Conservation (phyloP, 2,113 vertebrate genomes). For the Platysteira castanea region DNA sequence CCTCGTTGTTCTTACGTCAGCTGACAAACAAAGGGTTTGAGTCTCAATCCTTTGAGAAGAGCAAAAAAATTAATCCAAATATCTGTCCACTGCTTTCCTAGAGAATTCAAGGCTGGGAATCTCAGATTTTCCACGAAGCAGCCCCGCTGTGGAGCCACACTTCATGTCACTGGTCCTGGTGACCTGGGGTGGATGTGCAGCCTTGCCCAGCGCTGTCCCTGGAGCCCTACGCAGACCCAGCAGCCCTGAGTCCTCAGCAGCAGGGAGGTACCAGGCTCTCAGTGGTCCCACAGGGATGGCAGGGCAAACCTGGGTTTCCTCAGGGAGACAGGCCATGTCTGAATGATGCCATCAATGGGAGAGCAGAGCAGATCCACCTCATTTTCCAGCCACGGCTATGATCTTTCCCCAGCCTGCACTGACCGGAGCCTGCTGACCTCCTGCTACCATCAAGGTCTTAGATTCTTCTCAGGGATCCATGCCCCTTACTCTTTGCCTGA, state of each 20-base stretch:
- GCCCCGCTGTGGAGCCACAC: rapidly evolving
- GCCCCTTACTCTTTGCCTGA: background rate
- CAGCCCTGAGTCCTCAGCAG: background rate
- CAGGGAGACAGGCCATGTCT: background rate
- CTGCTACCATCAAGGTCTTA: background rate
- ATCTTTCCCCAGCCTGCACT: rapidly evolving
- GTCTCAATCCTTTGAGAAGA: background rate
- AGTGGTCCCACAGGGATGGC: background rate
- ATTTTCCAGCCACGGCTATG: rapidly evolving
- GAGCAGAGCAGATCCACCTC: background rate
- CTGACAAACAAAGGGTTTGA: background rate
- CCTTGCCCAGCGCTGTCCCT: rapidly evolving
- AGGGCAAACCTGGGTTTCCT: background rate
- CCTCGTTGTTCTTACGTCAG: background rate
- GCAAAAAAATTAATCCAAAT: background rate
- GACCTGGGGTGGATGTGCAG: background rate
- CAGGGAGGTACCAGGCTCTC: background rate
- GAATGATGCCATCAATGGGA: rapidly evolving
- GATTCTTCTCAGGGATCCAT: rapidly evolving
- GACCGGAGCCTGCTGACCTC: background rate
- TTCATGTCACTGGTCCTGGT: rapidly evolving
- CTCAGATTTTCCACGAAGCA: background rate
- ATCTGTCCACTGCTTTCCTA: background rate
- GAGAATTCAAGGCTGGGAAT: background rate
- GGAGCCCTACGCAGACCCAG: rapidly evolving